Evolutionary conservation across 2,113 vertebrate genomes (phyloP), one percentile per base, ranked within the genome.

Genomic region (Muntiacus muntjak): DNA sequence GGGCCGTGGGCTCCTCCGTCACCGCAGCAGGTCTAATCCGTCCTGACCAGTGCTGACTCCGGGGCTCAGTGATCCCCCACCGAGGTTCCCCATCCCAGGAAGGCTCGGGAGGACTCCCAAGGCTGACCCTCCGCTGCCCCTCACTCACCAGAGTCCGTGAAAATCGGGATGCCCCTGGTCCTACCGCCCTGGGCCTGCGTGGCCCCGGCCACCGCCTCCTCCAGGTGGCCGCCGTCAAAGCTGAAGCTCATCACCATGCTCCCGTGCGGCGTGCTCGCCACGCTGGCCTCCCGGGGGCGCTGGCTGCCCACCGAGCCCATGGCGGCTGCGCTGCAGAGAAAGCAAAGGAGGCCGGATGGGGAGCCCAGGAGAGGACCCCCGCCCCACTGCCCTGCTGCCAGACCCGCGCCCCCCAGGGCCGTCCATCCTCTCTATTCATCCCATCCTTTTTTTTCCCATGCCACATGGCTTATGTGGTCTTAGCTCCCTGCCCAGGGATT

Each of bases 191-290:
- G 92, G 62, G 55, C 83, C 5, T 99, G 99, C 90, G 98, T 98
- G 2, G 99, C 99, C 97, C 99, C 99, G 1, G 97, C 94, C 64
- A 98, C 98, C 91, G 99, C 99, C 10, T 99, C 99, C 97, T 99
- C 99, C 98, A 99, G 99, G 98, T 99, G 99, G 98, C 99, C 99
- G 71, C 99, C 99, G 98, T 99, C 99, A 2, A 99, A 99, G 98
- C 99, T 99, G 98, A 99, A 99, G 99, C 99, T 99, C 99, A 99
- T 99, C 98, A 99, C 99, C 98, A 99, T 98, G 13, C 99, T 99
- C 14, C 99, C 98, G 93, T 99, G 99, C 0, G 99, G 99, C 0
- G 99, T 99, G 86, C 98, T 98, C 0, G 25, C 98, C 0, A 99
- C 97, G 23, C 99, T 99, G 97, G 99, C 93, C 85, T 99, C 99